Evolutionary conservation across 1,140 invertebrate genomes (phyloP).

Genomic region (Nasonia longicornis): DNA sequence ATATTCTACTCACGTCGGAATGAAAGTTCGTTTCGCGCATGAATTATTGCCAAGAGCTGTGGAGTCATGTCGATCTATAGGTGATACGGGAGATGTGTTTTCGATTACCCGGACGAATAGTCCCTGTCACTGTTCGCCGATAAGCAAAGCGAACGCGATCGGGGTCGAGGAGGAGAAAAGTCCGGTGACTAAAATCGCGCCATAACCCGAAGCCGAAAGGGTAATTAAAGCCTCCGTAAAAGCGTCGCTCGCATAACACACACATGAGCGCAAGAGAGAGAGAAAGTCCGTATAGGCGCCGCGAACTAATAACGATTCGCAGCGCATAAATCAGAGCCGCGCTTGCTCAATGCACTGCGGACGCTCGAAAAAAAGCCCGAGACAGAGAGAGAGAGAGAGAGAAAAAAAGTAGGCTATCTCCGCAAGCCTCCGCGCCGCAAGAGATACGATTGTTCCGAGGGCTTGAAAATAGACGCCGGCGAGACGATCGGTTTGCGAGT

Average conservation of each 20-base stretch:
- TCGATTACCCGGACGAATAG: not conserved
- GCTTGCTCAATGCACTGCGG: not conserved
- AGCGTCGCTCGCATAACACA: not conserved
- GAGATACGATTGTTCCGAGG: not conserved
- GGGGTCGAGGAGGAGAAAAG: not conserved
- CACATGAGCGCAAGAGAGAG: not conserved
- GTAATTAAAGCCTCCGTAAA: not conserved
- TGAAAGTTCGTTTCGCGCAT: not conserved
- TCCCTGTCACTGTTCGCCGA: not conserved
- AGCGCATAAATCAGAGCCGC: conserved; percentile 2
- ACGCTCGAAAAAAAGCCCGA: not conserved
- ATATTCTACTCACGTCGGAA: not conserved
- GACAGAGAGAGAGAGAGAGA: not conserved
- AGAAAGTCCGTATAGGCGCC: too few relatives aligned
- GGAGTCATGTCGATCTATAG: not conserved
- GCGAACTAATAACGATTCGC: conserved; percentile 9
- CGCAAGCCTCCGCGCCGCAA: not conserved
- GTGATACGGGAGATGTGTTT: not conserved
- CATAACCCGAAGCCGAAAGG: not conserved
- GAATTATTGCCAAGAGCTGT: not conserved
- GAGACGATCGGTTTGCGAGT: not conserved
- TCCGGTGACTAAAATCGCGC: not conserved
- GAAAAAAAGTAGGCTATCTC: conserved; percentile 1
- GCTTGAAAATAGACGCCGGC: not conserved
- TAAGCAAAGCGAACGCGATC: not conserved